Conservation (phyloP, 2,113 vertebrate species). For the Cichladusa arquata region DNA sequence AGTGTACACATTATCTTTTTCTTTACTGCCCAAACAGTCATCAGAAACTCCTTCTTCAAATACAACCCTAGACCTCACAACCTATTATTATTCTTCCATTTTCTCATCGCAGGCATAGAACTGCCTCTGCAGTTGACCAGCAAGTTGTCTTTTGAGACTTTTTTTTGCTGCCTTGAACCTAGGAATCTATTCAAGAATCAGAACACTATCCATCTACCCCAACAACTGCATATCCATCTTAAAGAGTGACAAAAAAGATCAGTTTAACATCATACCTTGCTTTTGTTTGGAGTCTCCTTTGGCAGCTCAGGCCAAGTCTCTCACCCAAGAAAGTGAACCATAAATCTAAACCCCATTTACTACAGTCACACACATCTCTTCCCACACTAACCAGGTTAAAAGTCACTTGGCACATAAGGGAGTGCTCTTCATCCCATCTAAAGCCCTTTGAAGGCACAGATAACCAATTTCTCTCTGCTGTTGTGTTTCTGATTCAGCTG, state of each 20-base stretch:
- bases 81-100: not conserved
- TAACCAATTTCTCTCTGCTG: not conserved
- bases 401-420: not conserved
- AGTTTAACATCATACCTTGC: not conserved
- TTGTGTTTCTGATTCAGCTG: not conserved
- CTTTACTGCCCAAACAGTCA: not conserved
- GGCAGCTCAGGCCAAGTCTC: not conserved
- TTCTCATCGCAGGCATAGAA: not conserved
- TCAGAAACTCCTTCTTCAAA: not conserved
- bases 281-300: not conserved
- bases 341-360: constrained; percentile 1
- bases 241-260: not conserved
- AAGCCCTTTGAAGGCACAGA: not conserved
- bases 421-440: not conserved
- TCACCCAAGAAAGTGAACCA: not conserved
- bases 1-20: not conserved
- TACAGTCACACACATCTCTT: not conserved
- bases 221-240: not conserved
- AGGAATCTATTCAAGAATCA: not conserved
- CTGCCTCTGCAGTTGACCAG: not conserved
- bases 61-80: not conserved
- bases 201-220: not conserved
- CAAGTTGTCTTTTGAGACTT: not conserved
- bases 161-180: not conserved
- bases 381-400: not conserved